Conservation (phyloP, 1,140 invertebrate species). For the Drosophila seguyi region DNA sequence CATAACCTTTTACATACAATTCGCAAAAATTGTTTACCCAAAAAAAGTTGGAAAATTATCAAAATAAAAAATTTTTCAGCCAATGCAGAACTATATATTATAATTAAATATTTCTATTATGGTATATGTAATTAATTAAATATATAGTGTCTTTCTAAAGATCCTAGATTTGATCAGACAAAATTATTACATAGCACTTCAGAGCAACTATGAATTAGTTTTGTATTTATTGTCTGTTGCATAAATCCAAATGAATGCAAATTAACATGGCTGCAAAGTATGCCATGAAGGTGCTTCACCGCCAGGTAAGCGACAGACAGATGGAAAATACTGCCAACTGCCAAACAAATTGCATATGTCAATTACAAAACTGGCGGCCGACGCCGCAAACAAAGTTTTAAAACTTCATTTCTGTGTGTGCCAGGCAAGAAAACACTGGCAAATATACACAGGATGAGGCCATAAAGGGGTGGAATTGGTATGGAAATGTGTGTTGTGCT, state of each 20-base stretch:
- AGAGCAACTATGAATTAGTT: not conserved
- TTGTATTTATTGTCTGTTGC: constrained; percentile 1
- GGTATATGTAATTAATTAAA: not conserved
- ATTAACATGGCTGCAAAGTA: constrained; percentile 2
- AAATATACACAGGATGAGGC: constrained; percentile 44
- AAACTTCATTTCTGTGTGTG: constrained; percentile 56
- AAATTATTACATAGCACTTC: not conserved
- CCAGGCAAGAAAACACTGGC: constrained; percentile 12
- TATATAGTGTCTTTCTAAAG: not conserved
- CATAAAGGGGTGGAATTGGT: not conserved
- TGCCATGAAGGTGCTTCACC: not conserved
- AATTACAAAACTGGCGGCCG: constrained; percentile 63
- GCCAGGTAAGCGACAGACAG: constrained; percentile 7
- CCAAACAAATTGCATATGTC: constrained; percentile 74
- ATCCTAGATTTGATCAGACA: not conserved
- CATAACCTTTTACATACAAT: not conserved
- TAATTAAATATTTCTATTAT: not conserved
- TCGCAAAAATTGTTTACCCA: not conserved
- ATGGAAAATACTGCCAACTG: constrained; percentile 10
- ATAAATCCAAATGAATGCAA: constrained; percentile 20
- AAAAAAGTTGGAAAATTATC: too few relatives aligned
- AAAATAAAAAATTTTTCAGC: too few relatives aligned
- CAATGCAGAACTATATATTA: not conserved
- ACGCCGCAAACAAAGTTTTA: constrained; percentile 49
- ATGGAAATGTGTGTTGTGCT: constrained; percentile 1